Evolutionary conservation across 2,888 invertebrate species (phyloP).

Genomic region (Rhyacophila evoluta): DNA sequence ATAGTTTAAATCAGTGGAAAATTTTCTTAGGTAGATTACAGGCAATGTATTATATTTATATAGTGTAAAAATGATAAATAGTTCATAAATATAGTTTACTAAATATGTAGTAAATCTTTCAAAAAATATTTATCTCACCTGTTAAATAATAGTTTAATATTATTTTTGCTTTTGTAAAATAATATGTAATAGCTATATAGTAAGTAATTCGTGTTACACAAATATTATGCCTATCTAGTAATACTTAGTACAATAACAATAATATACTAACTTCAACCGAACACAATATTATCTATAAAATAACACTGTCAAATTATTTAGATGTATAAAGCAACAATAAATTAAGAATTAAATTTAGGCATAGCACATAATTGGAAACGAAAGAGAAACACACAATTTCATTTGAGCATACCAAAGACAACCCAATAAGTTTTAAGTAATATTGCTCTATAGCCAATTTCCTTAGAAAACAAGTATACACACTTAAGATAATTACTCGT

Average conservation of each 20-base stretch:
- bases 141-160: not conserved
- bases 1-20: not conserved
- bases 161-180: not conserved
- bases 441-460: not conserved
- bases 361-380: too few species aligned
- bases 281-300: not conserved
- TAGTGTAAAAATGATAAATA: not conserved
- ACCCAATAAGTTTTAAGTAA: not conserved
- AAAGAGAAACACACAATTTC: too few species aligned
- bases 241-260: not conserved
- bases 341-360: not conserved
- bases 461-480: too few species aligned
- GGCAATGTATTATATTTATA: not conserved
- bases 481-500: not conserved
- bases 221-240: slow-evolving; percentile 1
- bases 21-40: not conserved
- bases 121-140: not conserved
- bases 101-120: slow-evolving; percentile 1
- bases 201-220: not conserved
- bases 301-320: too few species aligned
- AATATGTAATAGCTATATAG: not conserved
- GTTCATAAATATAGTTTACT: not conserved
- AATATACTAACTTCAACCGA: not conserved
- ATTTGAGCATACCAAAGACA: too few species aligned
- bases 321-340: not conserved